Base-by-base conservation (phyloP, 1,140 invertebrate species). In the Drosophila prosaltans region DNA sequence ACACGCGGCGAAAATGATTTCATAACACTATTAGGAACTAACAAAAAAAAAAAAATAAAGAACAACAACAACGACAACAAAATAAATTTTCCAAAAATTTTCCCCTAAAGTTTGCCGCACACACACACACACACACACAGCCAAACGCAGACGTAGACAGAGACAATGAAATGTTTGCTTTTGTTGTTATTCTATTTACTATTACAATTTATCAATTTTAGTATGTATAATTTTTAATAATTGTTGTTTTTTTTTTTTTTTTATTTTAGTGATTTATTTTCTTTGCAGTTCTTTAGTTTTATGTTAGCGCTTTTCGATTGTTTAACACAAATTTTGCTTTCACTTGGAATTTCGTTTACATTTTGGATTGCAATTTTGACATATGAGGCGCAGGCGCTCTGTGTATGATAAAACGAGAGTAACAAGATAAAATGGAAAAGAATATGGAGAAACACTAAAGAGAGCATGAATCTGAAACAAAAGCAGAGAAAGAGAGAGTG, bases 291-390 rank as follows among this genome's bases (percentile, higher is more conserved):
- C 43, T 60, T 30, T 7, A 48, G 64, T 48, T 75, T 65, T 26
- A 16, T 16, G n/a, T 61, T 28, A 40, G 8, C 24, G 24, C 24
- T 66, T 67, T 64, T 41, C 32, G 64, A 61, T 66, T 80, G 4
- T 82, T 73, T 70, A 45, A 74, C 67, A 74, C 67, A 51, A 77
- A 82, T 65, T 83, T 88, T 74, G 74, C 80, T 66, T 82, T 78
- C 55, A 48, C 59, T 66, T 64, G 40, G 48, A 69, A 72, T 78
- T 78, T 86, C 83, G 83, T 80, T 86, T 77, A 88, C 76, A 86
- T 82, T 86, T 74, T 83, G 68, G 69, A 73, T 64, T 88, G 84
- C 83, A 88, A 74, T 83, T 88, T 86, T 88, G 83, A 88, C 83
- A 68, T 74, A 89, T 89, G 71, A 39, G 55, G 84, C 84, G 83